Percentiles rank a stretch among this genome's conserved stretches.
Conservation (phyloP, 2,113 vertebrate genomes). For the Aspiorhynchus laticeps region DNA sequence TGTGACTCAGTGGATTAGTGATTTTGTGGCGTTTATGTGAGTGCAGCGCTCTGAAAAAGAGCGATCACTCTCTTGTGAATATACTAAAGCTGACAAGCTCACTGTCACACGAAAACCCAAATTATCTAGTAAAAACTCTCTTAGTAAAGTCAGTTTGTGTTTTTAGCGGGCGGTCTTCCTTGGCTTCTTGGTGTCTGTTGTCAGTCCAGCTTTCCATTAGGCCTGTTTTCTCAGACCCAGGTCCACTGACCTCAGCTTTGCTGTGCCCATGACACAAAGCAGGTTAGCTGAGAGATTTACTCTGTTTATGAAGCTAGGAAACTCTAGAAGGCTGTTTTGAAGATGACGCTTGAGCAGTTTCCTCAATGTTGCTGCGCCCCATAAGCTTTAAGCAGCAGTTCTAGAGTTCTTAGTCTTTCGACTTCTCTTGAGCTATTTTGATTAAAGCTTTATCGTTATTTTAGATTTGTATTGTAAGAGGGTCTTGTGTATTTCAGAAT, state of each 20-base stretch:
- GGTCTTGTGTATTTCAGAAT: not conserved
- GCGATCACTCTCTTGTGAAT: not conserved
- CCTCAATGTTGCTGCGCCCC: not conserved
- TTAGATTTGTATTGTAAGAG: not conserved
- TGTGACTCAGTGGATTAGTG: conserved; percentile 23
- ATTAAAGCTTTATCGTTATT: not conserved
- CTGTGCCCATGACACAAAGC: not conserved
- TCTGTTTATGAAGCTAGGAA: not conserved
- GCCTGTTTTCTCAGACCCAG: not conserved
- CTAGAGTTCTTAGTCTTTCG: not conserved
- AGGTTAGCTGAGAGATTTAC: conserved; percentile 30
- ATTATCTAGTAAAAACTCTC: not conserved
- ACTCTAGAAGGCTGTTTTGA: conserved; percentile 31
- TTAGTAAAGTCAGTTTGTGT: not conserved
- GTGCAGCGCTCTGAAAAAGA: not conserved
- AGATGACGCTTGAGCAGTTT: conserved; percentile 29
- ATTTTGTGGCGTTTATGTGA: conserved; percentile 23
- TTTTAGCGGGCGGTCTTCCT: not conserved
- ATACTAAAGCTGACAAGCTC: not conserved
- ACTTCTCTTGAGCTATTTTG: not conserved
- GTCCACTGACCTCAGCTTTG: conserved; percentile 24
- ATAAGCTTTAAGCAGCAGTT: not conserved
- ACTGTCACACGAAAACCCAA: not conserved
- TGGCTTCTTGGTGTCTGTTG: not conserved
- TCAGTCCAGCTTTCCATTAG: conserved; percentile 9